Percentiles rank a stretch among this genome's conserved stretches.
These are phyloP conservation scores for Podiceps cristatus DNA, from an alignment of 2,113 vertebrate species.

Conservation along the genomic window DNA sequence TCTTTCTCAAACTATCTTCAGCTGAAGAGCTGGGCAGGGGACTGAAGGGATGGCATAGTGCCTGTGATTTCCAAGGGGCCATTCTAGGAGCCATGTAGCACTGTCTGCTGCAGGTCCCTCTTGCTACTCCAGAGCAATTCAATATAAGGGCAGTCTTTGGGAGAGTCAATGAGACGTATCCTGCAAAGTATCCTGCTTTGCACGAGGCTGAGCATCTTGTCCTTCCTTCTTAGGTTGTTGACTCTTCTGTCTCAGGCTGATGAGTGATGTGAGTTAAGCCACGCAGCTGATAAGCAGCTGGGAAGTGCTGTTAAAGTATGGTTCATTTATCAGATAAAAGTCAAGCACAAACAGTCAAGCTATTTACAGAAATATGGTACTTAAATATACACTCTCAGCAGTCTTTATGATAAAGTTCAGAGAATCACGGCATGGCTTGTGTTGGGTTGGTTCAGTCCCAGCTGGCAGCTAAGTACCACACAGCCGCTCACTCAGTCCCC, in stretches of 20 bases:
- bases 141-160: neutral
- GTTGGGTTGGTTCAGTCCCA: no score
- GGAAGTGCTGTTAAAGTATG: neutral
- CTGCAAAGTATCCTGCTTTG: neutral
- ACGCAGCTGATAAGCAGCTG: neutral
- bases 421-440: no score
- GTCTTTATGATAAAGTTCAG: neutral
- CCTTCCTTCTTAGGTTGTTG: neutral
- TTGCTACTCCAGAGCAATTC: neutral
- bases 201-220: neutral
- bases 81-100: neutral
- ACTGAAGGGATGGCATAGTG: neutral
- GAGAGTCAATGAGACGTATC: no score
- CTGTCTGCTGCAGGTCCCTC: neutral
- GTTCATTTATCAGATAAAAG: neutral
- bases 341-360: neutral
- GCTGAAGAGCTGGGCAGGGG: neutral
- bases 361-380: neutral
- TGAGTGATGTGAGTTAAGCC: neutral
- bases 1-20: neutral
- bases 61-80: neutral
- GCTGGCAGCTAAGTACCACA: no score
- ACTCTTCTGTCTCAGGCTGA: neutral
- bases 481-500: no score
- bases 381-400: neutral